Evolutionary conservation across 2,113 vertebrate species (phyloP).

Genomic region (Orcinus orca): DNA sequence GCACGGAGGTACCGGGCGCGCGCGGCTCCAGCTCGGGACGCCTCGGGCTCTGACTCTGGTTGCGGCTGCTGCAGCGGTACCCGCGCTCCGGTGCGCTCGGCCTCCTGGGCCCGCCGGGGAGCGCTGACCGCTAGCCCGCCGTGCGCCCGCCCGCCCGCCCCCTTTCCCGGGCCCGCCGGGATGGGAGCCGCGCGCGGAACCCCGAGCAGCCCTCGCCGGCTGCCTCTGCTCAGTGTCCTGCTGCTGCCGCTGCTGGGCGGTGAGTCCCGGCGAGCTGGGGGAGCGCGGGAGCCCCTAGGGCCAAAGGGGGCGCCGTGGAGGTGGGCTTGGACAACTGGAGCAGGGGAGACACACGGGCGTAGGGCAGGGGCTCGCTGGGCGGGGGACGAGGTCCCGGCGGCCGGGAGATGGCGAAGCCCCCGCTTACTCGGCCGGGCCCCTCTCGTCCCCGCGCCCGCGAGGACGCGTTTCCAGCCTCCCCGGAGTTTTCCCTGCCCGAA

Average conservation of each 20-base stretch:
- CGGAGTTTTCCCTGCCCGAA: constrained; percentile 50
- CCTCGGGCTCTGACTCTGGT: neutral
- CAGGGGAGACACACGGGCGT: neutral
- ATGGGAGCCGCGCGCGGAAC: constrained; percentile 59
- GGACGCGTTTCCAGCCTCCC: neutral
- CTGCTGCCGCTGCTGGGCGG: constrained; percentile 67
- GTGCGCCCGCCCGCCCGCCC: neutral
- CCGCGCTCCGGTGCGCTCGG: constrained; percentile 36
- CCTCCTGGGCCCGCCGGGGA: constrained; percentile 35
- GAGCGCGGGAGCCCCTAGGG: neutral
- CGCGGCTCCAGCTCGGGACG: neutral
- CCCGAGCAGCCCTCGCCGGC: neutral
- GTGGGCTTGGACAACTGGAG: neutral
- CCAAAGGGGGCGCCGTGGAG: neutral
- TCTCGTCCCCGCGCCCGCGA: neutral
- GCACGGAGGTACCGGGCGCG: constrained; percentile 66
- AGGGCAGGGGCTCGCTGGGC: neutral
- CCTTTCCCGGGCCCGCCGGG: neutral
- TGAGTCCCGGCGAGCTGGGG: constrained; percentile 57
- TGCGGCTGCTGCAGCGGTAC: neutral
- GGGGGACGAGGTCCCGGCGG: neutral
- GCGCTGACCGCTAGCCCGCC: neutral
- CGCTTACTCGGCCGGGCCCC: neutral
- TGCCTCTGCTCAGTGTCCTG: constrained; percentile 61
- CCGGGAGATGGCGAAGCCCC: neutral